Percentiles rank a stretch among this genome's conserved stretches.
Evolutionary conservation across 2,113 vertebrate species (phyloP).

Genomic region (Serilophus lunatus): DNA sequence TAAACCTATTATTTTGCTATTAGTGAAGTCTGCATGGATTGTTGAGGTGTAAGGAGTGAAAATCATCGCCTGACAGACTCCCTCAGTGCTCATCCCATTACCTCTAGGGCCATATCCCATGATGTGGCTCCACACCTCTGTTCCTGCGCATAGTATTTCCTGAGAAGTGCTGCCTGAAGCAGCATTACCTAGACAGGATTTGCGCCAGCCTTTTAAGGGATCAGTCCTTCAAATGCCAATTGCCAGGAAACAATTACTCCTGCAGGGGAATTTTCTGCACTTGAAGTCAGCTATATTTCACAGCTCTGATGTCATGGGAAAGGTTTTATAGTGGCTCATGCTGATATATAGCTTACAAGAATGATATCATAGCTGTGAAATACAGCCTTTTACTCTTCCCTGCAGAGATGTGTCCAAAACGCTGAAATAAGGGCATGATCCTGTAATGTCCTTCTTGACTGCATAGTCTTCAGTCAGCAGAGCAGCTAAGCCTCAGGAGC

Average conservation of each 20-base stretch:
- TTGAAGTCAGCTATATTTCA: conserved; percentile 72
- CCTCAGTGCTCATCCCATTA: neutral
- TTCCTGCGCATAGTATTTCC: neutral
- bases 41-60: neutral
- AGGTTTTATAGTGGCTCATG: conserved; percentile 68
- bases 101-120: conserved; percentile 14
- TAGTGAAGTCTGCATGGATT: neutral
- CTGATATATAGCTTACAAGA: conserved; percentile 49
- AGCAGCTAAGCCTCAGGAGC: neutral
- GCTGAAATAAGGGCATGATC: conserved; percentile 12
- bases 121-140: neutral
- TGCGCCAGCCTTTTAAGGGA: conserved; percentile 59
- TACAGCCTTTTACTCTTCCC: conserved; percentile 32
- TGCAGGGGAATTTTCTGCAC: conserved; percentile 56
- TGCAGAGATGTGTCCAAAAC: conserved; percentile 18
- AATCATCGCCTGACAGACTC: conserved; percentile 34
- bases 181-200: neutral
- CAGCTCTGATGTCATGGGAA: conserved; percentile 68
- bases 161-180: conserved; percentile 3
- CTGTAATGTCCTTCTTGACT: neutral
- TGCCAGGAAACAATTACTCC: conserved; percentile 70
- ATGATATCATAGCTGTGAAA: conserved; percentile 64
- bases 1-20: conserved; percentile 5
- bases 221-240: conserved; percentile 63
- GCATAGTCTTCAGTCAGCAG: neutral